Conservation (phyloP, 2,888 invertebrate genomes). For the Noctua fimbriata region DNA sequence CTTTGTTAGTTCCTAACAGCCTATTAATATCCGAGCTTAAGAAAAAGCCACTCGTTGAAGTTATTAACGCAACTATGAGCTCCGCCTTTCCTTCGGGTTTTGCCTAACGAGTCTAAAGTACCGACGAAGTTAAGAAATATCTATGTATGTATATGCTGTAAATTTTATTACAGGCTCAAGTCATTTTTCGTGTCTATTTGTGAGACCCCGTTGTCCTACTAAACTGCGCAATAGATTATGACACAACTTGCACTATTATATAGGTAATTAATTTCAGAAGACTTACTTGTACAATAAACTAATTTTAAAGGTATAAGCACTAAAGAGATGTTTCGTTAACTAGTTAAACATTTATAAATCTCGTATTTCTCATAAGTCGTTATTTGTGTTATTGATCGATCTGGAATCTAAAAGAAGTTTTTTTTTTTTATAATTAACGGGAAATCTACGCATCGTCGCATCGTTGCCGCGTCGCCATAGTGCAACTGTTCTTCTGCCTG, state of each 20-base stretch:
- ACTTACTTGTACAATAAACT: background rate
- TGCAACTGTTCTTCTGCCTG: background rate
- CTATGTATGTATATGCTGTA: background rate
- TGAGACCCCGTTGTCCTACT: background rate
- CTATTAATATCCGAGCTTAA: conserved; percentile 64
- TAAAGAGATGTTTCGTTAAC: background rate
- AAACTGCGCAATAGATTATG: background rate
- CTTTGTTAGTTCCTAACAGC: conserved; percentile 59
- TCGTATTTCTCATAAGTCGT: background rate
- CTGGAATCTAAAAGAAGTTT: background rate
- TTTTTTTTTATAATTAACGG: background rate
- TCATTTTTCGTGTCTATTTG: background rate
- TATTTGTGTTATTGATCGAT: background rate
- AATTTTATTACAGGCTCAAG: no score
- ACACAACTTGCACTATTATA: background rate
- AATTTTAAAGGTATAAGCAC: background rate
- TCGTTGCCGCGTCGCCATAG: background rate
- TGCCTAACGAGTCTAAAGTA: conserved; percentile 2
- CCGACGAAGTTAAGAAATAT: background rate
- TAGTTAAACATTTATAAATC: background rate
- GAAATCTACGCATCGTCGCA: background rate
- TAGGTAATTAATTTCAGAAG: background rate
- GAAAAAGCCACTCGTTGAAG: conserved; percentile 50
- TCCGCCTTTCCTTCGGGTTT: conserved; percentile 14
- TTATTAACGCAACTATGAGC: conserved; percentile 42